phyloP scores from a whole-genome alignment of 2,888 invertebrate species.

The Idaea biselata region DNA sequence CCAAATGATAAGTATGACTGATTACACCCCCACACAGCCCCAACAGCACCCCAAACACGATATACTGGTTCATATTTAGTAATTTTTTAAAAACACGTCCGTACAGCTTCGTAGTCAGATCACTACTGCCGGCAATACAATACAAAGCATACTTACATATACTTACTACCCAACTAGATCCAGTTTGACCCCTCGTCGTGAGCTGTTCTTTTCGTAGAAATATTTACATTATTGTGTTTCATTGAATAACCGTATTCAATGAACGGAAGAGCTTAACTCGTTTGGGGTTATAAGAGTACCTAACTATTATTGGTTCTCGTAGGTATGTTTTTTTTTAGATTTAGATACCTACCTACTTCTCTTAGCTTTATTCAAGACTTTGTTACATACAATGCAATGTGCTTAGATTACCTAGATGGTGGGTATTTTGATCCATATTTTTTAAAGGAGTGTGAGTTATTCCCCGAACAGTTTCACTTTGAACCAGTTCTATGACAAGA shows the following conservation, averaged over 20 bases:
- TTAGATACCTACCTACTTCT: no score
- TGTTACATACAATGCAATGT: no score
- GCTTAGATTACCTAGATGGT: no score
- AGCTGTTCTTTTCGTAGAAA: not conserved
- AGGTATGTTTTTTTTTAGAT: no score
- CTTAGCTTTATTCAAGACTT: no score
- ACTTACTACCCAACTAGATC: not conserved
- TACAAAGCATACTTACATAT: not conserved
- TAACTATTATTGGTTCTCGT: not conserved
- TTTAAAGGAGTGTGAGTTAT: no score
- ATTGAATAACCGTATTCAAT: not conserved
- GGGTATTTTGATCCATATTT: no score
- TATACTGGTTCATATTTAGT: slow-evolving; percentile 42
- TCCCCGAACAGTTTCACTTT: no score
- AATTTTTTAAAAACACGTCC: slow-evolving; percentile 15
- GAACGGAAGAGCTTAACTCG: not conserved
- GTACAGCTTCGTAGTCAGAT: slow-evolving; percentile 4
- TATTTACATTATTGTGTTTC: not conserved
- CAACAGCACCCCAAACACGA: slow-evolving; percentile 43
- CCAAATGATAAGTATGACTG: slow-evolving; percentile 87
- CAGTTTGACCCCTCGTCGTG: slow-evolving; percentile 13
- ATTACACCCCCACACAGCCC: slow-evolving; percentile 52
- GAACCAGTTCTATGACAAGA: no score
- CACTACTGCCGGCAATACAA: slow-evolving; percentile 13
- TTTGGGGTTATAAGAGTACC: not conserved